Evolutionary conservation across 2,888 invertebrate species (phyloP), one percentile per base, ranked within the genome.

Genomic region (Furcula furcula): DNA sequence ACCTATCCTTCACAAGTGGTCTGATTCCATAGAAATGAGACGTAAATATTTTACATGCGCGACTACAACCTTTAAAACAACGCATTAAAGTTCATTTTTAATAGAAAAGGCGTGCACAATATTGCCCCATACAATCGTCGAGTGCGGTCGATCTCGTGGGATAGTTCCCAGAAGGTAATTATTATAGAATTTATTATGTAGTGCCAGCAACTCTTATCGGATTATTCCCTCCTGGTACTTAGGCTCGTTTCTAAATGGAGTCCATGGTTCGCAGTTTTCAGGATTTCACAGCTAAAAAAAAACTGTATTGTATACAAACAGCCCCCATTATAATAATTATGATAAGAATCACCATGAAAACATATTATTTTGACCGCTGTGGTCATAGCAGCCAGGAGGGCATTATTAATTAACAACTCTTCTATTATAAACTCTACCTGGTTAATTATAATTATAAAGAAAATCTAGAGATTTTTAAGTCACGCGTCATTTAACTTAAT

Each of bases 111-210:
- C 32, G 27, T 29, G 20, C 26, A 11, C 31, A 12, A 19, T 34
- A 53, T 51, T 51, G 45, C 61, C 29, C 44, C 55, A 55, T 51
- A 59, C 65, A 62, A 57, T 62, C 46, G 48, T 48, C 42, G 28
- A 34, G 50, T 51, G 54, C 47, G 57, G 65, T 58, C 55, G 65
- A 70, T 79, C 75, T 80, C 84, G 84, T 83, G 83, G 73, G 83
- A 83, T 66, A 65, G 70, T 84, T 83, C 83, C 68, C 83, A 81
- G 64, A 66, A 64, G 50, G 42, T 50, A 61, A 59, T 58, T 57
- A 55, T 57, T 42, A 47, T 53, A 51, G 49, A 50, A 46, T 59
- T 63, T 31, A 40, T 47, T 56, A n/a, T n/a, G n/a, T n/a, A 54
- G 48, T 52, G 55, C 55, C 55, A 63, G 58, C 58, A 53, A 65